Evolutionary conservation across 1,140 invertebrate species (phyloP).

Genomic region (Phortica variegata): DNA sequence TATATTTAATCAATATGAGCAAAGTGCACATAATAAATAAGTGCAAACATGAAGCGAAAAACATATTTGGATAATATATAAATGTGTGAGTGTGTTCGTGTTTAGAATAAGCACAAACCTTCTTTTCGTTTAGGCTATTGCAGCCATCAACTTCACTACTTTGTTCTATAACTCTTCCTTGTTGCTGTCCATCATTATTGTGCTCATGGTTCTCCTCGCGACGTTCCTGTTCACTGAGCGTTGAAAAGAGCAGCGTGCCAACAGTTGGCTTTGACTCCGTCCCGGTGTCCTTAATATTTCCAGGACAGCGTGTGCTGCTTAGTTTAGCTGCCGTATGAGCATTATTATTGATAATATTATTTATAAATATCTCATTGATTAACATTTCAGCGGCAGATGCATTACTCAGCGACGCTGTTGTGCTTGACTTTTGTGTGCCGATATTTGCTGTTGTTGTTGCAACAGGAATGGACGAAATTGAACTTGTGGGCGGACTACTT

Average conservation of each 20-base stretch:
- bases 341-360: slow-evolving; percentile 55
- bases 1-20: too few species aligned
- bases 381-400: slow-evolving; percentile 52
- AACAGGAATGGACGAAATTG: neutral
- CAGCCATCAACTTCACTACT: slow-evolving; percentile 33
- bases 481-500: slow-evolving; percentile 13
- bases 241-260: slow-evolving; percentile 61
- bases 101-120: slow-evolving; percentile 31
- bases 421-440: slow-evolving; percentile 6
- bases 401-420: slow-evolving; percentile 34
- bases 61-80: neutral
- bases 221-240: slow-evolving; percentile 62
- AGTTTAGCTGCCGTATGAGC: slow-evolving; percentile 13
- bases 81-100: neutral
- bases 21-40: too few species aligned
- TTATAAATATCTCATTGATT: slow-evolving; percentile 56
- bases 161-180: too few species aligned
- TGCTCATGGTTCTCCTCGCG: slow-evolving; percentile 36
- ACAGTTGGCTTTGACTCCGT: slow-evolving; percentile 53
- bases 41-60: slow-evolving; percentile 10
- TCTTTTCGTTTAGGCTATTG: slow-evolving; percentile 21
- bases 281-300: slow-evolving; percentile 18
- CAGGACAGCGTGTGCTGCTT: slow-evolving; percentile 10
- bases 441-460: slow-evolving; percentile 2
- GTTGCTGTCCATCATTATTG: slow-evolving; percentile 8